These are phyloP conservation scores for Serilophus lunatus DNA, from an alignment of 2,113 vertebrate genomes.

Conservation along the genomic window DNA sequence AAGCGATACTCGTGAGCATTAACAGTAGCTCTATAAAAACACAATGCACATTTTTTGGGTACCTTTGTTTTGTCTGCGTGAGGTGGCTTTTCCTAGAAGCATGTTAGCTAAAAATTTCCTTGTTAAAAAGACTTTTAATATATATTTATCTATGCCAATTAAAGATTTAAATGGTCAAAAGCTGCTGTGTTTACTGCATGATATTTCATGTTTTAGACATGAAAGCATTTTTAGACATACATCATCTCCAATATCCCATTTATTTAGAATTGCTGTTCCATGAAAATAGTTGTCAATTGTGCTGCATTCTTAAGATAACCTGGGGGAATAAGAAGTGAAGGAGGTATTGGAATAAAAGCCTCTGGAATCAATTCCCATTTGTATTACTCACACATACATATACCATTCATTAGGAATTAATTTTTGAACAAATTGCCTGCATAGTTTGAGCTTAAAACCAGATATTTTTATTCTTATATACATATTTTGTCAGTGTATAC, in stretches of 20 bases:
- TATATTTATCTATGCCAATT: not conserved
- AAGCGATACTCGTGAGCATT: not conserved
- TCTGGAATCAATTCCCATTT: not conserved
- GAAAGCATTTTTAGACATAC: not conserved
- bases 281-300: not conserved
- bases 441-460: not conserved
- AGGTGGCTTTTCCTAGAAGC: not conserved
- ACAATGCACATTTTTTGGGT: not conserved
- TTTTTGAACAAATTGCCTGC: not conserved
- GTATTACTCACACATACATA: not conserved
- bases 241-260: not conserved
- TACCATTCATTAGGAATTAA: not conserved
- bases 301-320: not conserved
- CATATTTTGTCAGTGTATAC: not conserved
- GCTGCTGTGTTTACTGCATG: not conserved
- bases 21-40: not conserved
- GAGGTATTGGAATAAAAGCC: not conserved
- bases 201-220: not conserved
- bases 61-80: not conserved
- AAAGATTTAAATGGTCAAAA: not conserved
- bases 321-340: not conserved
- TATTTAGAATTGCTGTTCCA: not conserved
- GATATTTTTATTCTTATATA: not conserved
- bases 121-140: not conserved
- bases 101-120: not conserved